Evolutionary conservation across 2,113 vertebrate genomes (phyloP).

Genomic region (Cyanoramphus novaezelandiae): DNA sequence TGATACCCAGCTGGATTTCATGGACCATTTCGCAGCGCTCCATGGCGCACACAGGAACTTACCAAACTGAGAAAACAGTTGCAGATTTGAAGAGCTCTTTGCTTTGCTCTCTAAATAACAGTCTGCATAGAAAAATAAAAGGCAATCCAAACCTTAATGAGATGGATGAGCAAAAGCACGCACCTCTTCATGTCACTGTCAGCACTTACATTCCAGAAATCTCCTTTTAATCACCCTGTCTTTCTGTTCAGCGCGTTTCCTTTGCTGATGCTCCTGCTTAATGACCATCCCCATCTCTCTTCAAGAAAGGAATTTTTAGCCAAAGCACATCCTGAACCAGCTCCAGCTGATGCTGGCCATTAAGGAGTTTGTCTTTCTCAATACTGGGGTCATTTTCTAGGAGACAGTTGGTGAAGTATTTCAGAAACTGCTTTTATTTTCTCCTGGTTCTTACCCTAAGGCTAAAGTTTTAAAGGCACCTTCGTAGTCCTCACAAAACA

Average conservation of each 20-base stretch:
- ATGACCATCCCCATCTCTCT: neutral
- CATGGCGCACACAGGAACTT: neutral
- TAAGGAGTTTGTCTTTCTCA: constrained; percentile 55
- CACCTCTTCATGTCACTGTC: neutral
- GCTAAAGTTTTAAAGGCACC: constrained; percentile 35
- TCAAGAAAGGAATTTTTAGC: constrained; percentile 26
- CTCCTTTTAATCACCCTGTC: neutral
- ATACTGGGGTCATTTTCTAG: constrained; percentile 49
- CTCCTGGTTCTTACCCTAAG: constrained; percentile 26
- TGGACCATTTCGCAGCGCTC: neutral
- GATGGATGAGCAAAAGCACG: neutral
- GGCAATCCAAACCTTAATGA: neutral
- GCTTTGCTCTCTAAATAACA: neutral
- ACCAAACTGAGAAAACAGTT: neutral
- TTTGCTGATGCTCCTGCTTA: neutral
- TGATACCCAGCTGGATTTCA: neutral
- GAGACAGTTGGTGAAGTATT: constrained; percentile 21
- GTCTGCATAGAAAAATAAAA: neutral
- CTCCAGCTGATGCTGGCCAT: constrained; percentile 19
- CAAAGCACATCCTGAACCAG: constrained; percentile 14
- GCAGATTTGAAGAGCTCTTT: neutral
- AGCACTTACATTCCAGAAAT: neutral
- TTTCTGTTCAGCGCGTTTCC: neutral
- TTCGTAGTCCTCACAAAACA: constrained; percentile 11
- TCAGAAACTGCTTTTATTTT: constrained; percentile 59